Evolutionary conservation across 2,888 invertebrate genomes (phyloP).

Genomic region (Athetis lepigone): DNA sequence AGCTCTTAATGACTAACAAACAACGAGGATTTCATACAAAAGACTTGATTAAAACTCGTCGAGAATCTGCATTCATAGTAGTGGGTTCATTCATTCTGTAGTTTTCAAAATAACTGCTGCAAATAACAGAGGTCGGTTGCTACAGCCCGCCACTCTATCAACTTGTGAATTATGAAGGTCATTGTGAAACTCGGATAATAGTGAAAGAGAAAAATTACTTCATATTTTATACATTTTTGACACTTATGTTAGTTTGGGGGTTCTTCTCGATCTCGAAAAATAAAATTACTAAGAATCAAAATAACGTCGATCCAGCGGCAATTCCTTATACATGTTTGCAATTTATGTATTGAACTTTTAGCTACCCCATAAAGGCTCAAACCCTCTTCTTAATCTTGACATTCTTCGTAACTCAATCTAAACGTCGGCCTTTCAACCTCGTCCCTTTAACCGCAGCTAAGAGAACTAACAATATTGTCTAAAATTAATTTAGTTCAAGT

Average conservation of each 20-base stretch:
- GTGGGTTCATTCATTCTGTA: slow-evolving; percentile 36
- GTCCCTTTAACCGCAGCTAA: neutral
- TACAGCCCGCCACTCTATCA: slow-evolving; percentile 13
- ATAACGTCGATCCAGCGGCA: neutral
- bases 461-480: neutral
- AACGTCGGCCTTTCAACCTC: neutral
- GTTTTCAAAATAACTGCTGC: slow-evolving; percentile 33
- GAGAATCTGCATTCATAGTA: slow-evolving; percentile 36
- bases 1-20: slow-evolving; percentile 25
- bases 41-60: slow-evolving; percentile 50
- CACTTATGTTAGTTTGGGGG: neutral
- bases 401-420: neutral
- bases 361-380: no score
- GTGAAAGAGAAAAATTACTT: slow-evolving; percentile 1
- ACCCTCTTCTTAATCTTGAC: no score
- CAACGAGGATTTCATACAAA: slow-evolving; percentile 33
- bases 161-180: slow-evolving; percentile 33
- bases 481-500: slow-evolving; percentile 9
- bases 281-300: neutral
- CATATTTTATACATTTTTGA: neutral
- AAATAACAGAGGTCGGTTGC: slow-evolving; percentile 17
- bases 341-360: no score
- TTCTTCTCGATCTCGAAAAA: no score
- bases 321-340: neutral
- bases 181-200: slow-evolving; percentile 10